phyloP scores from a whole-genome alignment of 2,797 vertebrate species.

The Sternotherus odoratus region DNA sequence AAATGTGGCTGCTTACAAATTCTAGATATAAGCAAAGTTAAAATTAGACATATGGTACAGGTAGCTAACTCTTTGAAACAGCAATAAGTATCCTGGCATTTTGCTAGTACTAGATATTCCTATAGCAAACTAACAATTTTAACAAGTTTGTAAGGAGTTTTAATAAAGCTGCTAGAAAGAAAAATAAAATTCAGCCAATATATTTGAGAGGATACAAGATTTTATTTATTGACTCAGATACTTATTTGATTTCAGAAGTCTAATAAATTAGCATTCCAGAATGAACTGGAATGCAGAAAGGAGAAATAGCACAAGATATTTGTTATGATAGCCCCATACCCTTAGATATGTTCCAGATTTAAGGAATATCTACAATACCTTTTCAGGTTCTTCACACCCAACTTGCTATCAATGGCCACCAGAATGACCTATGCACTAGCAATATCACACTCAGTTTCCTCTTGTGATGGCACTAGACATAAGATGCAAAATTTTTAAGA shows the following conservation, averaged over 20 bases:
- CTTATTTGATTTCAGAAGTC: slow-evolving; percentile 25
- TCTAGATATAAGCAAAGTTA: not conserved
- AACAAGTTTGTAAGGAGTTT: not conserved
- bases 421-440: not conserved
- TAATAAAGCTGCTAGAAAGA: not conserved
- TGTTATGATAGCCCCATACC: not conserved
- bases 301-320: not conserved
- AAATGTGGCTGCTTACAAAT: not conserved
- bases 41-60: not conserved
- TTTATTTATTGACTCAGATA: slow-evolving; percentile 8
- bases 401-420: not conserved
- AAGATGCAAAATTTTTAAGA: not conserved
- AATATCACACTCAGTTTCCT: not conserved
- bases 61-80: not conserved
- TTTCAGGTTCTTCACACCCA: not conserved
- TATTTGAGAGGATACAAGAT: not conserved
- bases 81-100: not conserved
- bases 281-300: not conserved
- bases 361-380: not conserved
- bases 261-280: slow-evolving; percentile 15
- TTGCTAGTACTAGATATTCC: not conserved
- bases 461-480: not conserved
- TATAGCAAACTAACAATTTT: not conserved
- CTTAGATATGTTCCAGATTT: not conserved
- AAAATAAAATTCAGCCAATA: slow-evolving; percentile 36